Evolutionary conservation across 2,888 invertebrate genomes (phyloP).

Genomic region (Empis livida): DNA sequence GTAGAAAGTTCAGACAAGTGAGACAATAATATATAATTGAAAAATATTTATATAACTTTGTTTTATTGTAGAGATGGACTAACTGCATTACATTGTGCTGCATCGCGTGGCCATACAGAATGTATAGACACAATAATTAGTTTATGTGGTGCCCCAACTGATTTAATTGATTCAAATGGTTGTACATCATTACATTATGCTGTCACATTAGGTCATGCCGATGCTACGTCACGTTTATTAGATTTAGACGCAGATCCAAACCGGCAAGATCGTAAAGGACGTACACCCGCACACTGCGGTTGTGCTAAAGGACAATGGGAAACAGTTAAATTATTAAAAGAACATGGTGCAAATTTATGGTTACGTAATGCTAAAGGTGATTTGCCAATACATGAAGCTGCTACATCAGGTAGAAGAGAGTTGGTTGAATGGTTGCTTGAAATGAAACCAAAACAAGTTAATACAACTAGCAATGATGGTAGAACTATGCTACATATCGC

Average conservation of each 20-base stretch:
- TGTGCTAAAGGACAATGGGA: slow-evolving; percentile 92
- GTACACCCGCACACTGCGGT: slow-evolving; percentile 89
- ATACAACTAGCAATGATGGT: slow-evolving; percentile 83
- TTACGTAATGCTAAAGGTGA: slow-evolving; percentile 87
- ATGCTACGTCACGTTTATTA: slow-evolving; percentile 80
- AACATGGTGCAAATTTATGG: slow-evolving; percentile 80
- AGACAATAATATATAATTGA: slow-evolving; percentile 9
- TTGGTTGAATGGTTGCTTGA: slow-evolving; percentile 78
- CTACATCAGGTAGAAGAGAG: slow-evolving; percentile 79
- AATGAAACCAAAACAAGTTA: slow-evolving; percentile 70
- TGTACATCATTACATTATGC: slow-evolving; percentile 96
- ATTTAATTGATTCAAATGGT: slow-evolving; percentile 84
- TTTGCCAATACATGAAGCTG: slow-evolving; percentile 90
- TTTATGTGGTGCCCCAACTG: slow-evolving; percentile 77
- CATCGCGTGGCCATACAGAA: slow-evolving; percentile 87
- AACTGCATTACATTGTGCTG: slow-evolving; percentile 93
- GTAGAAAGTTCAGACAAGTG: slow-evolving; percentile 70
- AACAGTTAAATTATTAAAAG: slow-evolving; percentile 59
- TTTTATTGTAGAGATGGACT: slow-evolving; percentile 65
- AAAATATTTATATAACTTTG: no score
- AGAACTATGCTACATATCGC: slow-evolving; percentile 88
- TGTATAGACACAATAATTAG: slow-evolving; percentile 80
- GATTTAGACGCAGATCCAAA: slow-evolving; percentile 83
- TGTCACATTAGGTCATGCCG: slow-evolving; percentile 88
- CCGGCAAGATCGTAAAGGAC: slow-evolving; percentile 81